Evolutionary conservation across 2,797 vertebrate genomes (phyloP), one percentile per base, ranked within the genome.

Genomic region (Liparis tanakae): DNA sequence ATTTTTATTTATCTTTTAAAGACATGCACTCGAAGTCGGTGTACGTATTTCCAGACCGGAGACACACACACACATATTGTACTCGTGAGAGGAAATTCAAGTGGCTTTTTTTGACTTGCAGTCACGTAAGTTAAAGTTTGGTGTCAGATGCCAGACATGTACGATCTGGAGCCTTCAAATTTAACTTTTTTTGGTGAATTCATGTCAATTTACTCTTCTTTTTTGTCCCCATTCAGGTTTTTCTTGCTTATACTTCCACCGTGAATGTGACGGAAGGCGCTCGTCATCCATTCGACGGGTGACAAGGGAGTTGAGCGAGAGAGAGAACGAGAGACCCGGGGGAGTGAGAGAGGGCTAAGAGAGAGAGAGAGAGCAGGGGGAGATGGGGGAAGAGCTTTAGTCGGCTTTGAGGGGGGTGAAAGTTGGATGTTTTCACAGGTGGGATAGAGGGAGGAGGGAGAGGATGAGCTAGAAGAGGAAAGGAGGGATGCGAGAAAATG

Each of bases 201-300:
- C 25, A 30, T 30, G 25, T 30, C 25, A 30, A 30, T 30, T 30
- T 30, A 30, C 25, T 30, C 2, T 30, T 30, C 25, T 30, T 30
- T 30, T 30, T 30, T 30, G 25, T 57, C 17, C 5, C 37, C 15
- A 46, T n/a, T 4, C 3, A 30, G 10, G 12, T n/a, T 33, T 74
- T 72, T 51, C 13, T 75, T 46, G 43, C 7, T 44, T 4, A 58
- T 41, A 41, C 22, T 22, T 59, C 8, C 46, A 1, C 57, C 1
- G 57, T 22, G 34, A 30, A 59, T 14, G 57, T 25, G 57, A 25
- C 57, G 61, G 65, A 72, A 78, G 74, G 78, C 72, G 74, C 72
- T 72, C 80, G 80, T 86, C 71, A 91, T 85, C 79, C 22, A 80
- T 70, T 78, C 83, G 84, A 90, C 86, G 87, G 70, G 87, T 85